Evolutionary conservation across 2,888 invertebrate genomes (phyloP).

Genomic region (Mimachlamys varia): DNA sequence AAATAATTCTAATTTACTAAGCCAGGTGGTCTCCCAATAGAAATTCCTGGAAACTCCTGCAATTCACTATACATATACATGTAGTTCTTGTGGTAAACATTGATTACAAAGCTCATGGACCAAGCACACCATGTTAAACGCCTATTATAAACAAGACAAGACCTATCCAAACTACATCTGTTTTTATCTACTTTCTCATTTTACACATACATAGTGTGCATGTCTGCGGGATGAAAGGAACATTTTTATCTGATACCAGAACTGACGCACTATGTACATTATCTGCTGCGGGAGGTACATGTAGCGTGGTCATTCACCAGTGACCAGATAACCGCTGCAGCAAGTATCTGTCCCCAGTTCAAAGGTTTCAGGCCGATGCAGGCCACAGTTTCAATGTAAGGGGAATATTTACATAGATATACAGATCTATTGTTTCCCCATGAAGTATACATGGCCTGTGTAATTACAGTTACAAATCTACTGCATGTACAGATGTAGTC

Average conservation of each 20-base stretch:
- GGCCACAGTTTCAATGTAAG: background rate
- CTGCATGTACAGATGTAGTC: background rate
- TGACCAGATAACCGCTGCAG: background rate
- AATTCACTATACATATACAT: too few relatives aligned
- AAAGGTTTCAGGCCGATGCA: background rate
- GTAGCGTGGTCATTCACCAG: background rate
- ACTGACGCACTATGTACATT: background rate
- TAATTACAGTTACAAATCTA: background rate
- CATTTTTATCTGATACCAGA: background rate
- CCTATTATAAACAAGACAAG: too few relatives aligned
- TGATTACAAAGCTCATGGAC: too few relatives aligned
- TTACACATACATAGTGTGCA: background rate
- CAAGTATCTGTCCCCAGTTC: background rate
- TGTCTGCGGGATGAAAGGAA: constrained; percentile 22
- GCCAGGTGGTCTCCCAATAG: too few relatives aligned
- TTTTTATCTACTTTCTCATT: background rate
- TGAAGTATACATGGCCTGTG: background rate
- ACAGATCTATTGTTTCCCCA: background rate
- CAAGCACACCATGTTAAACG: too few relatives aligned
- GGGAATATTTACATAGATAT: background rate
- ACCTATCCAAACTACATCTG: background rate
- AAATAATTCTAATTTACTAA: too few relatives aligned
- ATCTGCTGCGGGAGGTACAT: too few relatives aligned
- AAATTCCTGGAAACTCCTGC: too few relatives aligned
- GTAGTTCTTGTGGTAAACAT: too few relatives aligned